Evolutionary conservation across 2,888 invertebrate species (phyloP), one percentile per base, ranked within the genome.

Genomic region (Dermolepida albohirtum): DNA sequence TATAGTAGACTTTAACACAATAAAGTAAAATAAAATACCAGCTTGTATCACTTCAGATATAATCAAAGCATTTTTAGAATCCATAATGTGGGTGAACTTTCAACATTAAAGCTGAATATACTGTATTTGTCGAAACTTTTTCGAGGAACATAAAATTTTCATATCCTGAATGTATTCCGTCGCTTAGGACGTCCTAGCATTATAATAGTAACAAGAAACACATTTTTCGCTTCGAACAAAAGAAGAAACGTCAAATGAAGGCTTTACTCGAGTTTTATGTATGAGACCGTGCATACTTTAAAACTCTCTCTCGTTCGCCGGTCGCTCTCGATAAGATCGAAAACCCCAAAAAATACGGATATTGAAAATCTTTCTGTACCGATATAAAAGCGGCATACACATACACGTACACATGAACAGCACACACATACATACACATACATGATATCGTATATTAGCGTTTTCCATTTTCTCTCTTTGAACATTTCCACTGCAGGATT

Each of bases 361-460:
- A 57, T 57, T 43, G 57, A 12, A 59, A 59, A 54, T 54, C 54
- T 10, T 54, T 40, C 59, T 17, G 50, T n/a, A 22, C 11, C 27
- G 50, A 16, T 40, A 34, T 34, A 34, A 34, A 34, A 34, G 34
- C 34, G 54, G 17, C 40, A n/a, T 41, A 11, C 14, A 14, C 40
- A 11, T 1, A 52, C 52, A 39, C 52, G 12, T 11, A 39, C 6
- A 6, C 14, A 40, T 7, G 6, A 1, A 10, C 16, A 16, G n/a
- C 17, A 14, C 10, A 14, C 14, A 11, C 2, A 54, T 17, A 17
- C 40, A 40, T n/a, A 40, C 11, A 5, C 11, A 39, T 4, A 40
- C 40, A 39, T 54, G 54, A n/a, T 40, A 59, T 44, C 59, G 44
- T 59, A 59, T 44, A 59, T 59, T 44, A 59, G 14, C 14, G 59